phyloP scores from a whole-genome alignment of 2,888 invertebrate species.

The Agonopterix heracliana region DNA sequence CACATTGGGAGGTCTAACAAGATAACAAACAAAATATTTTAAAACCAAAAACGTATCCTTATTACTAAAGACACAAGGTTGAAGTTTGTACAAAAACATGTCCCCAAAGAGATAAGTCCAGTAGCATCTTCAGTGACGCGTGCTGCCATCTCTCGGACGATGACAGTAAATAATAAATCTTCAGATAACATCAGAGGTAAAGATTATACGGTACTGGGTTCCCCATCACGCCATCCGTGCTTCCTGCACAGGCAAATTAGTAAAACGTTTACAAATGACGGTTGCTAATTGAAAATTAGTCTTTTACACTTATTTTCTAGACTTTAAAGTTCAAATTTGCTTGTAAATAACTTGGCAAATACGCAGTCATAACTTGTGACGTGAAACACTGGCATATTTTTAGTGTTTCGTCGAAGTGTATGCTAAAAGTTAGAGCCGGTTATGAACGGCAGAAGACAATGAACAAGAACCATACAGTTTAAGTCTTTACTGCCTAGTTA shows the following conservation, averaged over 20 bases:
- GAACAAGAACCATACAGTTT: conserved; percentile 48
- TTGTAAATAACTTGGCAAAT: conserved; percentile 5
- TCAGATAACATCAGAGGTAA: conserved; percentile 70
- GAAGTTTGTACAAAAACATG: conserved; percentile 22
- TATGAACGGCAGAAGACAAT: conserved; percentile 52
- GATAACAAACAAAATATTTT: not conserved
- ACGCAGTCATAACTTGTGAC: conserved; percentile 20
- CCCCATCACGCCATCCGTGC: conserved; percentile 69
- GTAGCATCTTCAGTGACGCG: conserved; percentile 59
- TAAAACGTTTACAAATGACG: conserved; percentile 47
- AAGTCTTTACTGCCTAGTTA: conserved; percentile 50
- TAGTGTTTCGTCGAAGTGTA: conserved; percentile 64
- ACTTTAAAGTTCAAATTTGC: conserved; percentile 32
- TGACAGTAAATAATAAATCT: conserved; percentile 73
- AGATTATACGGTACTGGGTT: conserved; percentile 71
- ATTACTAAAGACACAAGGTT: conserved; percentile 24
- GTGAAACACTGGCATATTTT: conserved; percentile 60
- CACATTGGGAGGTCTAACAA: conserved; percentile 25
- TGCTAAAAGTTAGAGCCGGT: conserved; percentile 52
- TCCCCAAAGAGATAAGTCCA: conserved; percentile 43
- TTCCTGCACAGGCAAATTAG: conserved; percentile 73
- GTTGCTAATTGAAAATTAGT: conserved; percentile 1
- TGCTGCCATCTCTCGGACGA: conserved; percentile 70
- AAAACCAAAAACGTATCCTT: not conserved
- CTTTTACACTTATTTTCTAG: conserved; percentile 22